phyloP scores from a whole-genome alignment of 2,797 vertebrate species.

The Poeciliopsis presidionis region DNA sequence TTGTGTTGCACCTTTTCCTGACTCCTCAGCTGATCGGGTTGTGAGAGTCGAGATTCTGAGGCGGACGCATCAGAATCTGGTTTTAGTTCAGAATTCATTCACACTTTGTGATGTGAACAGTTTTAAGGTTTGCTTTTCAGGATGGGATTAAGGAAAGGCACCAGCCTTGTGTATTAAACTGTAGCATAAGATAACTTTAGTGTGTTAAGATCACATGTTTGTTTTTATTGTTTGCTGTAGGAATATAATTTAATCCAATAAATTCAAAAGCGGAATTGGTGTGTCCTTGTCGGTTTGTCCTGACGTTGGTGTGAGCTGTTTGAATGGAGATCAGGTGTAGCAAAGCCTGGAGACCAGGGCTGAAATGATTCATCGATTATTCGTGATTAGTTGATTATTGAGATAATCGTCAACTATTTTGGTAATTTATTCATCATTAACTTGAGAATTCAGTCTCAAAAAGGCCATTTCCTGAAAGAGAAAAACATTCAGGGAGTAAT shows the following conservation, averaged over 20 bases:
- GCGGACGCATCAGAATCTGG: not conserved
- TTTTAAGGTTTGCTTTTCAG: constrained; percentile 76
- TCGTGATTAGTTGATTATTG: too few relatives aligned
- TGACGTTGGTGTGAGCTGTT: constrained; percentile 5
- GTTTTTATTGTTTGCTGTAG: constrained; percentile 65
- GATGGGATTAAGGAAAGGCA: constrained; percentile 84
- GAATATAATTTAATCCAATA: constrained; percentile 68
- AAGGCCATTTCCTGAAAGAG: too few relatives aligned
- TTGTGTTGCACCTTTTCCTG: constrained; percentile 1
- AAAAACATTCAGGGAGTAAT: too few relatives aligned
- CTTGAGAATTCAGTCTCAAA: too few relatives aligned
- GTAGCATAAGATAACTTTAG: constrained; percentile 40
- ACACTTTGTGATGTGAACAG: constrained; percentile 17
- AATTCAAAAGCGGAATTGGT: constrained; percentile 62
- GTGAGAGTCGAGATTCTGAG: too few relatives aligned
- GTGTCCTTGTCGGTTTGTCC: constrained; percentile 77
- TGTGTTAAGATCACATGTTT: constrained; percentile 49
- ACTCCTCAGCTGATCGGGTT: not conserved
- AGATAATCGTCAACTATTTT: too few relatives aligned
- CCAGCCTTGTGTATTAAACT: constrained; percentile 48
- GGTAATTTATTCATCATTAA: too few relatives aligned
- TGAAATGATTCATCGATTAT: too few relatives aligned
- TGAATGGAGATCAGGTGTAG: constrained; percentile 17
- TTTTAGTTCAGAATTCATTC: not conserved
- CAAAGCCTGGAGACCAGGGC: not conserved